A percentile compares a stretch with the other conserved stretches of the same genome.
Evolutionary conservation across 2,113 vertebrate species (phyloP).

Genomic region (Glaucomys volans): DNA sequence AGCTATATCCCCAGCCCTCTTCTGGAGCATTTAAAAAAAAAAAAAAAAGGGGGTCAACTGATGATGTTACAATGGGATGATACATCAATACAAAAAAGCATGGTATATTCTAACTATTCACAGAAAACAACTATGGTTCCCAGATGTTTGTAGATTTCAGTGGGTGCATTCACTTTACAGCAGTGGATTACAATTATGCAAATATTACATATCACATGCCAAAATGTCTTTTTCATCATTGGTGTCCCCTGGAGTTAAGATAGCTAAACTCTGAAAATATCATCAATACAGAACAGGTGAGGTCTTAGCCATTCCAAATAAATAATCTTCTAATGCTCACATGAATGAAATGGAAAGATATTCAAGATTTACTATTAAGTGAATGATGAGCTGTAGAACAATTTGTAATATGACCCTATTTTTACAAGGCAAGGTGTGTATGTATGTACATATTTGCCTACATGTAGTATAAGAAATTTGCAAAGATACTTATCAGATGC

Average conservation of each 20-base stretch:
- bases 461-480: neutral
- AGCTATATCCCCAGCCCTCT: too few relatives aligned
- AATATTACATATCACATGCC: neutral
- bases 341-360: neutral
- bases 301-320: neutral
- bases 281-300: neutral
- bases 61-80: neutral
- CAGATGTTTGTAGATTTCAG: neutral
- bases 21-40: neutral
- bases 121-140: neutral
- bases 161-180: neutral
- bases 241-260: neutral
- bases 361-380: neutral
- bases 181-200: neutral
- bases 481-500: neutral
- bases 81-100: neutral
- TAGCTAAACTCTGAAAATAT: neutral
- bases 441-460: neutral
- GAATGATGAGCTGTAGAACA: neutral
- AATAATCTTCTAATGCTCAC: neutral
- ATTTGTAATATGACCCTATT: neutral
- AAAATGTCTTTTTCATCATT: conserved; percentile 7
- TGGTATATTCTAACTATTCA: neutral
- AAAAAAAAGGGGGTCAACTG: neutral
- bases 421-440: neutral